These are phyloP conservation scores for Festucalex cinctus DNA, from an alignment of 2,113 vertebrate genomes.

Conservation along the genomic window DNA sequence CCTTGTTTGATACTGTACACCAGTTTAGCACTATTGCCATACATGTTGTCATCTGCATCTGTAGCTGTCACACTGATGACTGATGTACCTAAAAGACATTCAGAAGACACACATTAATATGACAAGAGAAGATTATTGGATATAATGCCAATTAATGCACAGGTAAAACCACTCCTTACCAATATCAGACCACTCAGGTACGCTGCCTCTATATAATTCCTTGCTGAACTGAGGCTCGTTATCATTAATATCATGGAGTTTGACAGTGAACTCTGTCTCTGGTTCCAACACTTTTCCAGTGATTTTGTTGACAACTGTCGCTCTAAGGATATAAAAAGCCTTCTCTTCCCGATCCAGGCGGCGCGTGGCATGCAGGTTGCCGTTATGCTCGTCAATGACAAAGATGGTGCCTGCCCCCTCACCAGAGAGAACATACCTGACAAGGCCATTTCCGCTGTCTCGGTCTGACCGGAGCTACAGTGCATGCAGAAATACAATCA, in stretches of 20 bases:
- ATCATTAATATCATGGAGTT: slow-evolving; percentile 96
- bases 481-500: slow-evolving; percentile 11
- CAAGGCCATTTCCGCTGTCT: slow-evolving; percentile 83
- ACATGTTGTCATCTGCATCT: slow-evolving; percentile 92
- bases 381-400: slow-evolving; percentile 90
- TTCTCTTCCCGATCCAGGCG: slow-evolving; percentile 92
- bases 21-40: slow-evolving; percentile 89
- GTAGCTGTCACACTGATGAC: slow-evolving; percentile 92
- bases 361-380: slow-evolving; percentile 90
- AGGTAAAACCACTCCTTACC: slow-evolving; percentile 70
- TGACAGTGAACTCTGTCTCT: slow-evolving; percentile 91
- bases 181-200: slow-evolving; percentile 87
- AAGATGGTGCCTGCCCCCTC: slow-evolving; percentile 93
- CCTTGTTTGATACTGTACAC: slow-evolving; percentile 95
- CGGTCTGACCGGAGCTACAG: slow-evolving; percentile 92
- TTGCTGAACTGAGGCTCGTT: slow-evolving; percentile 92
- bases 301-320: slow-evolving; percentile 84
- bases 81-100: slow-evolving; percentile 78
- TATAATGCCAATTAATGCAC: not conserved
- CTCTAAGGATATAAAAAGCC: slow-evolving; percentile 82
- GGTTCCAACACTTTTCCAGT: slow-evolving; percentile 87
- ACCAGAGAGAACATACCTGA: slow-evolving; percentile 92
- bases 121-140: not conserved
- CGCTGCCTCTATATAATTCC: slow-evolving; percentile 83
- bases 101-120: not conserved